These are phyloP conservation scores for Hybognathus amarus DNA, from an alignment of 2,797 vertebrate species.

Conservation along the genomic window DNA sequence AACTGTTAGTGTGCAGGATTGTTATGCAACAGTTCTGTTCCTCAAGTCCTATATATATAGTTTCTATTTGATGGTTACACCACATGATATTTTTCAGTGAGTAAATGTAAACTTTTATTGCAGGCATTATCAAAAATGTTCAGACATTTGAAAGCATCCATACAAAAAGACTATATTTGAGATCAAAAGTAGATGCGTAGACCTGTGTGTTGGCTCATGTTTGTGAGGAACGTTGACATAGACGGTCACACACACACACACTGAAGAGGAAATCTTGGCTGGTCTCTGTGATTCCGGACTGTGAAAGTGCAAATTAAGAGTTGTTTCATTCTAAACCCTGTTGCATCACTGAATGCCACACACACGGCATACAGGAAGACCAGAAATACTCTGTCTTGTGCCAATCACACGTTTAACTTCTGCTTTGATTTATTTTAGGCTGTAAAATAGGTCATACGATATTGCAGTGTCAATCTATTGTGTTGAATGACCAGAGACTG, in stretches of 20 bases:
- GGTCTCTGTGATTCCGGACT: constrained; percentile 55
- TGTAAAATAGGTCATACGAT: neutral
- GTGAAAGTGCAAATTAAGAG: constrained; percentile 47
- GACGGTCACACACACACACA: constrained; percentile 7
- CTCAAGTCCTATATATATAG: too few relatives aligned
- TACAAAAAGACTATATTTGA: too few relatives aligned
- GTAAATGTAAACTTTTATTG: too few relatives aligned
- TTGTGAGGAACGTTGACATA: neutral
- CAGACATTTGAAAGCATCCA: too few relatives aligned
- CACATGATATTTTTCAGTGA: too few relatives aligned
- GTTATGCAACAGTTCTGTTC: too few relatives aligned
- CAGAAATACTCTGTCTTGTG: constrained; percentile 44
- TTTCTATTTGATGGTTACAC: too few relatives aligned
- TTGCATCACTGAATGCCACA: constrained; percentile 31
- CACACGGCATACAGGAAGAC: neutral
- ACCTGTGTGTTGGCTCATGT: neutral
- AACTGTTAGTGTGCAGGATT: too few relatives aligned
- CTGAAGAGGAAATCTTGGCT: constrained; percentile 13
- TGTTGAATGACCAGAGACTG: neutral
- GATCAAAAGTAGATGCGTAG: neutral
- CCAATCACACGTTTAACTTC: constrained; percentile 15
- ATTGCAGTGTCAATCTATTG: neutral
- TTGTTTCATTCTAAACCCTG: constrained; percentile 5
- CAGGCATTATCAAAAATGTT: too few relatives aligned
- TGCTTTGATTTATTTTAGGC: constrained; percentile 5